Evolutionary conservation across 2,113 vertebrate species (phyloP), one percentile per base, ranked within the genome.

Genomic region (Dromaius novaehollandiae): DNA sequence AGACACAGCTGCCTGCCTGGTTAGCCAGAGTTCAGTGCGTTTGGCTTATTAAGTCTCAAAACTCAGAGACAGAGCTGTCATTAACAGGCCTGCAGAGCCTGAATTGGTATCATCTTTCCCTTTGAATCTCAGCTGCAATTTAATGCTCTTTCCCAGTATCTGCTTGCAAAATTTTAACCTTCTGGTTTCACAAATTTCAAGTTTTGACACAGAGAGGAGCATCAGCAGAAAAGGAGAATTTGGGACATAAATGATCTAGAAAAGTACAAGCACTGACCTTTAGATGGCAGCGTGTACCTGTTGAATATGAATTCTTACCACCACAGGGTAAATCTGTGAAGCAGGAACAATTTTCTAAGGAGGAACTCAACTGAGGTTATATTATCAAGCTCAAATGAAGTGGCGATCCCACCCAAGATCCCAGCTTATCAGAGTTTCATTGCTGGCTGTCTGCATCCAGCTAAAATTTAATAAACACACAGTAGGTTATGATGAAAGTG

Each of bases 221-320:
- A 63, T 50, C 46, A 55, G 16, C 16, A 21, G 22, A 71, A 46
- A 32, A 26, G 13, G 34, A 81, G 16, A 78, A 7, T 25, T 8
- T 56, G 89, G 84, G 95, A 82, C 78, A 55, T 83, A 94, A 91
- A 78, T 66, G 77, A 70, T 38, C 88, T 81, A 46, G 22, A 90
- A 56, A 93, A 97, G 91, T 93, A 93, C 65, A 76, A 95, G 93
- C 24, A 75, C 55, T 96, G 96, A 95, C 97, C 98, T 98, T 97
- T 98, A 98, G 98, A 97, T 98, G 98, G 98, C 98, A 98, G 97
- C 97, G 90, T 98, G 94, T 96, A 89, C 91, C 96, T 98, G 97
- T 97, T 97, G 84, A 98, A 98, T 92, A 75, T 74, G 79, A 96
- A 70, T 83, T 70, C 32, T 90, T 68, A 77, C 1, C 20, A 0